phyloP scores from a whole-genome alignment of 1,140 invertebrate genomes.

The Ctenoplectra terminalis region DNA sequence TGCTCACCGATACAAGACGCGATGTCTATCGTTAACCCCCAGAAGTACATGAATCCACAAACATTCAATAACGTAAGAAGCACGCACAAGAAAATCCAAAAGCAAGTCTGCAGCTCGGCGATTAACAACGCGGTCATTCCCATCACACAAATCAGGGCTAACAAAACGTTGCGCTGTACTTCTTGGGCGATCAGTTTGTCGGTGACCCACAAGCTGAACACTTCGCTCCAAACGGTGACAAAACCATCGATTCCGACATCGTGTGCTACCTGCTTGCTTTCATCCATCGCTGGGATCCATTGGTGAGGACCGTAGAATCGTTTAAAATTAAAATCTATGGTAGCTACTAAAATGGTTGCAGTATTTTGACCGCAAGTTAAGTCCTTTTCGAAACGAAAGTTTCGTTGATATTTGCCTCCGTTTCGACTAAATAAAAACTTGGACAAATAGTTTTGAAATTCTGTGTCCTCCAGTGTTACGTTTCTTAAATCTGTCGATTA shows the following conservation, averaged over 20 bases:
- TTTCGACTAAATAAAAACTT: conserved; percentile 88
- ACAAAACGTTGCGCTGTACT: conserved; percentile 90
- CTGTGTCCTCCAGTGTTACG: conserved; percentile 77
- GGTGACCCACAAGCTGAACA: conserved; percentile 90
- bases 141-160: conserved; percentile 92
- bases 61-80: conserved; percentile 91
- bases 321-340: conserved; percentile 86
- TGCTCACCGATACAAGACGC: conserved; percentile 90
- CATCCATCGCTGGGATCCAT: conserved; percentile 90
- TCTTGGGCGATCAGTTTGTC: conserved; percentile 90
- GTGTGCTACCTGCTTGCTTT: conserved; percentile 84
- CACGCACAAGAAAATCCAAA: conserved; percentile 91
- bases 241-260: conserved; percentile 84
- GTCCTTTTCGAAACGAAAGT: conserved; percentile 86
- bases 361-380: conserved; percentile 85
- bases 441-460: conserved; percentile 86
- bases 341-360: conserved; percentile 84
- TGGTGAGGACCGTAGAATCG: conserved; percentile 85
- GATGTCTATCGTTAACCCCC: conserved; percentile 93
- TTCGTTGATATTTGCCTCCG: conserved; percentile 87
- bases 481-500: conserved; percentile 69
- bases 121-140: conserved; percentile 90
- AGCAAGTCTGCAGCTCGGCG: conserved; percentile 90
- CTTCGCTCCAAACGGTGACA: conserved; percentile 87
- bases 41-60: conserved; percentile 91